A percentile compares a stretch with the other conserved stretches of the same genome.
phyloP scores from a whole-genome alignment of 2,888 invertebrate species.

The Adineta ricciae region DNA sequence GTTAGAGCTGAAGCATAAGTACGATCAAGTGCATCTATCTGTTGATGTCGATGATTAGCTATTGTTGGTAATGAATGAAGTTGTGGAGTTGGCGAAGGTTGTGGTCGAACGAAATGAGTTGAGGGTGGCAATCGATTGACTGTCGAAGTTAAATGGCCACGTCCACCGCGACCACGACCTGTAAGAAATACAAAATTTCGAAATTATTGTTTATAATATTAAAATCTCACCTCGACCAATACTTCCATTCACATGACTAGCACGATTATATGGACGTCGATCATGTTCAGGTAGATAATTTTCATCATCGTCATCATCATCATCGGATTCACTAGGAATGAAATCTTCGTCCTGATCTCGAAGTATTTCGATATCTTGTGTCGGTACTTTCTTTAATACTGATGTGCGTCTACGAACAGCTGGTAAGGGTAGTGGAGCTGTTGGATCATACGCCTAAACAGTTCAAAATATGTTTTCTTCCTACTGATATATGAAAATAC shows the following conservation, averaged over 20 bases:
- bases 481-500: background rate
- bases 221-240: background rate
- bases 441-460: constrained; percentile 16
- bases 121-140: background rate
- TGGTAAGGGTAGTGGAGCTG: background rate
- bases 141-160: background rate
- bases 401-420: constrained; percentile 9
- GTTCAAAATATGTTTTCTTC: background rate
- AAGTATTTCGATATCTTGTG: background rate
- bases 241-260: background rate
- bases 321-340: background rate
- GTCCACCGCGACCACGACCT: constrained; percentile 1
- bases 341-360: constrained; percentile 18
- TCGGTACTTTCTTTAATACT: background rate
- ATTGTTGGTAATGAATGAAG: background rate
- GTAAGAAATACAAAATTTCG: background rate
- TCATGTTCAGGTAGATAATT: background rate
- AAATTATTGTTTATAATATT: background rate
- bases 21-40: background rate
- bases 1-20: background rate
- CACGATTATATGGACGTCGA: constrained; percentile 4
- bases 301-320: background rate
- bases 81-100: background rate
- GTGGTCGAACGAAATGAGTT: constrained; percentile 17
- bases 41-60: background rate